Evolutionary conservation across 2,888 invertebrate genomes (phyloP).

Genomic region (Cryptocheilus praepositus): DNA sequence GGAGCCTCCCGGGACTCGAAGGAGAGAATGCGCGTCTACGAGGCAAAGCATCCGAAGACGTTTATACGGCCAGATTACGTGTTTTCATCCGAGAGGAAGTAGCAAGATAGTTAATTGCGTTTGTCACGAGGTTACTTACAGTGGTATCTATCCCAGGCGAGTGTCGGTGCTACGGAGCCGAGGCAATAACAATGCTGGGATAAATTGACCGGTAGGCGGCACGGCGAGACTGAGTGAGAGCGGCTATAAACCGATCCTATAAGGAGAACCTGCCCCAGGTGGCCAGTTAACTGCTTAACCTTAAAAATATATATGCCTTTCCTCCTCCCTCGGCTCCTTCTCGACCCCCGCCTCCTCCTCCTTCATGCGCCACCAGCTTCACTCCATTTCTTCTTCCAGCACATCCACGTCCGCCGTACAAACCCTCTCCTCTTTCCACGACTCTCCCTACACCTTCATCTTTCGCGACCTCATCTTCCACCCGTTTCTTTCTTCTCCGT

Average conservation of each 20-base stretch:
- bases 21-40: constrained; percentile 21
- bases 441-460: neutral
- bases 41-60: constrained; percentile 7
- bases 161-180: constrained; percentile 19
- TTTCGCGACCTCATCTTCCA: neutral
- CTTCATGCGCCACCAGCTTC: neutral
- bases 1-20: neutral
- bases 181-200: constrained; percentile 50
- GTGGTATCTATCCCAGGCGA: constrained; percentile 36
- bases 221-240: constrained; percentile 43
- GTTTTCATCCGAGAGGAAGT: constrained; percentile 22
- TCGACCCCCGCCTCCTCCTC: constrained; percentile 1
- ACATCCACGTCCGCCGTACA: neutral
- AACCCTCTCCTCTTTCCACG: neutral
- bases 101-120: constrained; percentile 45
- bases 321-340: constrained; percentile 23
- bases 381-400: constrained; percentile 7
- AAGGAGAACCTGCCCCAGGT: constrained; percentile 58
- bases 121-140: constrained; percentile 38
- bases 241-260: constrained; percentile 57
- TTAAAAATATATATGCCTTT: constrained; percentile 54
- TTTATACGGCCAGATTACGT: constrained; percentile 29
- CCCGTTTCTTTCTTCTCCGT: neutral
- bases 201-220: constrained; percentile 55
- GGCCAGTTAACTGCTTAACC: constrained; percentile 59